These are phyloP conservation scores for Orgyia antiqua DNA, from an alignment of 2,888 invertebrate genomes.

Conservation along the genomic window DNA sequence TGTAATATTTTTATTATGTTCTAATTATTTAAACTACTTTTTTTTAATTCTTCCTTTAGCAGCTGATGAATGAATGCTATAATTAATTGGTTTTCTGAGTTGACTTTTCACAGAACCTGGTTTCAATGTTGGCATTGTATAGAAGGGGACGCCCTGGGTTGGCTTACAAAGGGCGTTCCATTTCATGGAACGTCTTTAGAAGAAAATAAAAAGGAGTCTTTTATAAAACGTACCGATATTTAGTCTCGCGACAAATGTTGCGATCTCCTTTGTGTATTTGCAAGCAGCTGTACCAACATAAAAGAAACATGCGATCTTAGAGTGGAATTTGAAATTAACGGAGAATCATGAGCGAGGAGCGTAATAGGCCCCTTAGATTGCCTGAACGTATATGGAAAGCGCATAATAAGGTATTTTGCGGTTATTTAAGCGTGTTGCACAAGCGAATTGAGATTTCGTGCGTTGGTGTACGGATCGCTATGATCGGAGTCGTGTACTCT, in stretches of 20 bases:
- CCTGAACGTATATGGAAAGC: conserved; percentile 73
- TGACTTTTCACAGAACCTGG: conserved; percentile 46
- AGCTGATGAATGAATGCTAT: conserved; percentile 47
- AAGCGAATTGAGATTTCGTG: conserved; percentile 74
- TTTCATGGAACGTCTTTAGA: conserved; percentile 62
- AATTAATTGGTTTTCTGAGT: conserved; percentile 53
- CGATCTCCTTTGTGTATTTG: conserved; percentile 62
- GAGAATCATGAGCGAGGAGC: conserved; percentile 59
- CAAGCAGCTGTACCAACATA: conserved; percentile 64
- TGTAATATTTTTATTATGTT: too few relatives aligned
- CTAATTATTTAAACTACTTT: too few relatives aligned
- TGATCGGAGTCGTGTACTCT: conserved; percentile 51
- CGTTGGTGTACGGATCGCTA: conserved; percentile 52
- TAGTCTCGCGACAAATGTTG: conserved; percentile 64
- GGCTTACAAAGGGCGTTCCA: conserved; percentile 57
- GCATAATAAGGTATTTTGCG: conserved; percentile 76
- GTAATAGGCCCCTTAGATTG: conserved; percentile 67
- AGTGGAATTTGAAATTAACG: conserved; percentile 65
- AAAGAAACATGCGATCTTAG: conserved; percentile 59
- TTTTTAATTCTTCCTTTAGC: conserved; percentile 36
- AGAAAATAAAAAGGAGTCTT: conserved; percentile 54
- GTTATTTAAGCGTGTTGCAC: conserved; percentile 72
- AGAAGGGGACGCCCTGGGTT: conserved; percentile 39
- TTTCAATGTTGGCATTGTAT: conserved; percentile 39
- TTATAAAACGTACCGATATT: conserved; percentile 60